A percentile compares a stretch with the other conserved stretches of the same genome.
phyloP scores from a whole-genome alignment of 2,113 vertebrate species.

The Chloroceryle aenea region DNA sequence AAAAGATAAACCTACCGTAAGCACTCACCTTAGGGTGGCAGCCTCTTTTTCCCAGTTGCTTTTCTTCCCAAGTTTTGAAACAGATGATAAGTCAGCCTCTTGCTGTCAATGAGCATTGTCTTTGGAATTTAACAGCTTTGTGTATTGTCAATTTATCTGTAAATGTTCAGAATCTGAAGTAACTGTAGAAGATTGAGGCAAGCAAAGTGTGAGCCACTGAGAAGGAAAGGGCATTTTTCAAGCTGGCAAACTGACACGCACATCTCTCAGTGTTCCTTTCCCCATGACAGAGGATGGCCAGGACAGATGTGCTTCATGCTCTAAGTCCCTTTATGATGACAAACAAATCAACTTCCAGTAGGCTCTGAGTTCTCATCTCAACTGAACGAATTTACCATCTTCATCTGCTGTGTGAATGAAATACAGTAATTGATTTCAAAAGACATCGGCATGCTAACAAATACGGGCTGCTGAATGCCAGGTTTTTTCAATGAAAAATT shows the following conservation, averaged over 20 bases:
- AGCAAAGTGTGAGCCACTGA: background rate
- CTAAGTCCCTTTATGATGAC: constrained; percentile 22
- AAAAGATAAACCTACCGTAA: constrained; percentile 11
- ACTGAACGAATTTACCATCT: constrained; percentile 40
- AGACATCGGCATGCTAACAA: background rate
- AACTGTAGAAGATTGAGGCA: background rate
- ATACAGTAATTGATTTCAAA: constrained; percentile 4
- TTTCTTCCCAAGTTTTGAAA: background rate
- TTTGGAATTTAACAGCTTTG: background rate
- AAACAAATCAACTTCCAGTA: constrained; percentile 28
- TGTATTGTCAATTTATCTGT: background rate
- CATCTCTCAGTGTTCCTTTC: background rate
- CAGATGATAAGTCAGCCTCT: background rate
- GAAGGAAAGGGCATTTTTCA: constrained; percentile 3
- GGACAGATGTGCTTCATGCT: constrained; percentile 1
- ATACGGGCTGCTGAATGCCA: background rate
- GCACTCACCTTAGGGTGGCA: background rate
- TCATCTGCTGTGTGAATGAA: constrained; percentile 29
- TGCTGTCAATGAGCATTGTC: background rate
- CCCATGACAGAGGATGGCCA: background rate
- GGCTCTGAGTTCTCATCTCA: constrained; percentile 6
- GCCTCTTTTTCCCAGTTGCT: background rate
- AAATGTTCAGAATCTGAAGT: background rate
- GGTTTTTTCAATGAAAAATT: background rate
- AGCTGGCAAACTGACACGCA: background rate